phyloP scores from a whole-genome alignment of 2,797 vertebrate genomes.

The Trichosurus vulpecula region DNA sequence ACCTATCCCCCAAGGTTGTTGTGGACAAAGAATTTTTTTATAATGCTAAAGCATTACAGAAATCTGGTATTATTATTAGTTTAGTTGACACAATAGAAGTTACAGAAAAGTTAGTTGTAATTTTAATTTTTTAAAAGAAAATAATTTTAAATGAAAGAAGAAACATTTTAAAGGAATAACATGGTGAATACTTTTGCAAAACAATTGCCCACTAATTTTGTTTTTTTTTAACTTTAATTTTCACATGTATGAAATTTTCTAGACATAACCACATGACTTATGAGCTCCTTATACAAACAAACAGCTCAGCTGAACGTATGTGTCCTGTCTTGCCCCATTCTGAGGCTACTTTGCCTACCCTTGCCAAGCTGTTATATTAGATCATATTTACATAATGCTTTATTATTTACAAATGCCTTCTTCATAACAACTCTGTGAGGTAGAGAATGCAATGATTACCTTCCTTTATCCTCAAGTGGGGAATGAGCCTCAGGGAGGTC shows the following conservation, averaged over 20 bases:
- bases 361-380: background rate
- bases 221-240: background rate
- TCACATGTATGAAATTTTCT: background rate
- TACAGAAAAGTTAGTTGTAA: background rate
- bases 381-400: background rate
- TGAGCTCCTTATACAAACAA: background rate
- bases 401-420: background rate
- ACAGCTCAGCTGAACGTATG: background rate
- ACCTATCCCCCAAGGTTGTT: too few species aligned
- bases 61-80: background rate
- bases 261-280: background rate
- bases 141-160: background rate
- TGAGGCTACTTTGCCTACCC: background rate
- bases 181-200: background rate
- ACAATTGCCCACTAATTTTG: background rate
- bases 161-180: background rate
- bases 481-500: background rate
- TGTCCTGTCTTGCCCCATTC: background rate
- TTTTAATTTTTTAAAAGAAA: background rate
- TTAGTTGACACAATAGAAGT: background rate
- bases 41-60: background rate
- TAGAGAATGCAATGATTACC: background rate
- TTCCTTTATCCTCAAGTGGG: background rate
- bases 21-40: background rate
- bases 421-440: background rate